These are phyloP conservation scores for Nesogale talazaci DNA, from an alignment of 2,113 vertebrate species.

Conservation along the genomic window DNA sequence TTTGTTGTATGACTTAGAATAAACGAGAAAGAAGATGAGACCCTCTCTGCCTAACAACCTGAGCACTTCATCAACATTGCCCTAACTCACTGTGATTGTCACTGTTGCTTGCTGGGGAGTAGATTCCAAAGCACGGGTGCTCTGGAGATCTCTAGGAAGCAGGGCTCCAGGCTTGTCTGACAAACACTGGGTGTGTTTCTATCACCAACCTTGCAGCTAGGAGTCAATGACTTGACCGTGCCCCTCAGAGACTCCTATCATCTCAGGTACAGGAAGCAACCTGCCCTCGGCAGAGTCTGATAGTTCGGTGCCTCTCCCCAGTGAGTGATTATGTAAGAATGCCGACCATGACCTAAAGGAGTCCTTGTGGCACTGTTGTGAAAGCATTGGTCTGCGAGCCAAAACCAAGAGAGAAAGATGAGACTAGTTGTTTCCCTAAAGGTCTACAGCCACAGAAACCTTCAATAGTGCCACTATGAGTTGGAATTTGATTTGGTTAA, in stretches of 20 bases:
- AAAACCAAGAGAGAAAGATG: no score
- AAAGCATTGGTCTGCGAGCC: no score
- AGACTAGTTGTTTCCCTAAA: no score
- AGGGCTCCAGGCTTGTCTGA: not conserved
- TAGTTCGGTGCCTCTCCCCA: not conserved
- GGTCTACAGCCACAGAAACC: no score
- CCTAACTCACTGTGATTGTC: not conserved
- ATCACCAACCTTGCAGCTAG: not conserved
- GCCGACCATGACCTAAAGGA: not conserved
- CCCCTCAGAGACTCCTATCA: not conserved
- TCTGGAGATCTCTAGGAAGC: not conserved
- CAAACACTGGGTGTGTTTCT: not conserved
- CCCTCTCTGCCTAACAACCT: not conserved
- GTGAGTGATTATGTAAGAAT: not conserved
- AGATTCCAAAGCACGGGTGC: not conserved
- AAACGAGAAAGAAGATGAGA: not conserved
- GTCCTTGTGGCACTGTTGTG: no score
- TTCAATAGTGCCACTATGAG: no score
- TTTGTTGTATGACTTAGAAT: not conserved
- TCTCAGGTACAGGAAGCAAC: not conserved
- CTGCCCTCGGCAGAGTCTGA: not conserved
- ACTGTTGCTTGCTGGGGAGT: not conserved
- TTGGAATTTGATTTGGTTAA: no score
- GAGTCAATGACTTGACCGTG: not conserved
- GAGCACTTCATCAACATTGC: not conserved